phyloP scores from a whole-genome alignment of 2,888 invertebrate species.

The Drosophila phalerata region DNA sequence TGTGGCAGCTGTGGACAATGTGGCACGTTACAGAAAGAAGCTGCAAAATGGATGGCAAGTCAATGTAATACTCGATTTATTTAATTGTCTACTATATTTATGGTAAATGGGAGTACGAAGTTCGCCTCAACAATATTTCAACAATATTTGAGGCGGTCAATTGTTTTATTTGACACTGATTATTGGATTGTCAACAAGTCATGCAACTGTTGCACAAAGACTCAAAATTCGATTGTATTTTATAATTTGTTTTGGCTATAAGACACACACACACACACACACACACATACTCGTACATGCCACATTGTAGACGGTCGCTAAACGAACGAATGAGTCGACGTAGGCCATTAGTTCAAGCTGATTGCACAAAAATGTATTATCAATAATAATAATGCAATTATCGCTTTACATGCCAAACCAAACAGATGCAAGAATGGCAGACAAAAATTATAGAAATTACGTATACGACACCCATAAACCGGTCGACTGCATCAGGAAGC shows the following conservation, averaged over 20 bases:
- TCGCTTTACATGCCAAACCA: slow-evolving; percentile 36
- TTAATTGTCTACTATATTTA: slow-evolving; percentile 1
- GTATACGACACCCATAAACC: slow-evolving; percentile 37
- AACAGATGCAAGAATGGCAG: slow-evolving; percentile 41
- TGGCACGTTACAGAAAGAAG: slow-evolving; percentile 29
- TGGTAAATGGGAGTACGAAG: background rate
- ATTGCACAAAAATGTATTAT: slow-evolving; percentile 59
- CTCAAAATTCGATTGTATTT: slow-evolving; percentile 37
- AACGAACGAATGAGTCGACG: slow-evolving; percentile 57
- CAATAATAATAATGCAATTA: slow-evolving; percentile 46
- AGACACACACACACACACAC: slow-evolving; percentile 15
- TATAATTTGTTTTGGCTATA: slow-evolving; percentile 46
- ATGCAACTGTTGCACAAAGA: slow-evolving; percentile 43
- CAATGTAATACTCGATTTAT: background rate
- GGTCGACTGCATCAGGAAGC: slow-evolving; percentile 46
- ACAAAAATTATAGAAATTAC: slow-evolving; percentile 32
- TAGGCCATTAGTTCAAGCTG: slow-evolving; percentile 64
- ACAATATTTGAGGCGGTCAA: slow-evolving; percentile 11
- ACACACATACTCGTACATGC: background rate
- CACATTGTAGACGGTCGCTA: slow-evolving; percentile 36
- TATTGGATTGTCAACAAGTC: slow-evolving; percentile 65
- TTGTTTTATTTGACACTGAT: slow-evolving; percentile 49
- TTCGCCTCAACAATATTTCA: slow-evolving; percentile 9
- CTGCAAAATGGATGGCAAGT: slow-evolving; percentile 14
- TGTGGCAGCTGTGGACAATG: slow-evolving; percentile 5